These are phyloP conservation scores for Silurus aristotelis DNA, from an alignment of 2,797 vertebrate species.

Conservation along the genomic window DNA sequence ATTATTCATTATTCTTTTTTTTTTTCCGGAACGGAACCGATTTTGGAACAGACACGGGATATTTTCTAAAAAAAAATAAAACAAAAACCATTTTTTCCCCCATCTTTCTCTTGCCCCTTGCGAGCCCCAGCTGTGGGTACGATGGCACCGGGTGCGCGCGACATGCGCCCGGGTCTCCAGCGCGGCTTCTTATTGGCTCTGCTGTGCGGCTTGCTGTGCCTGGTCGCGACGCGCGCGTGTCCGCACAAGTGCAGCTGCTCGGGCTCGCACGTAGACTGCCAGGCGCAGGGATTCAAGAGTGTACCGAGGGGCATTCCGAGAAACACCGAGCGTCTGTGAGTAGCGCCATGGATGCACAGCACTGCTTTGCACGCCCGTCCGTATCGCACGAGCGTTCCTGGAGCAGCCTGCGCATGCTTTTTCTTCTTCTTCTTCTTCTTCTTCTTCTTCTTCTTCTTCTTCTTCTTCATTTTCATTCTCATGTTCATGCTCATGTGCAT, in stretches of 20 bases:
- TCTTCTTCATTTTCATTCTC: too few species aligned
- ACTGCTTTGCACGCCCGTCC: background rate
- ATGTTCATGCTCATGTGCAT: background rate
- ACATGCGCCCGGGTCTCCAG: slow-evolving; percentile 59
- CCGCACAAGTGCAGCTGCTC: slow-evolving; percentile 96
- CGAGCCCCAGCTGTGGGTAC: slow-evolving; percentile 59
- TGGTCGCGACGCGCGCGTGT: slow-evolving; percentile 77
- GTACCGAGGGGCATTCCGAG: slow-evolving; percentile 92
- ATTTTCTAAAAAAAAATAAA: background rate
- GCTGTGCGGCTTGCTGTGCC: slow-evolving; percentile 64
- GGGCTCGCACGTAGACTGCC: slow-evolving; percentile 95
- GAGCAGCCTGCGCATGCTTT: background rate
- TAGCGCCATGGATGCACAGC: slow-evolving; percentile 54
- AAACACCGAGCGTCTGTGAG: slow-evolving; percentile 94
- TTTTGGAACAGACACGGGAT: slow-evolving; percentile 30
- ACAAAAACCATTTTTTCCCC: slow-evolving; percentile 16
- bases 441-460: background rate
- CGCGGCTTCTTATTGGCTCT: slow-evolving; percentile 64
- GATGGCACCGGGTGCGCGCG: slow-evolving; percentile 64
- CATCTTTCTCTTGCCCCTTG: background rate
- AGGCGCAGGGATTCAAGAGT: slow-evolving; percentile 86
- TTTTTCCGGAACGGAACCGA: background rate
- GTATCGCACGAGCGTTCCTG: background rate
- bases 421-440: too few species aligned
- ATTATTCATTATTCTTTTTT: background rate